These are phyloP conservation scores for Auanema sp. DNA, from an alignment of 2,888 invertebrate species.

Conservation along the genomic window DNA sequence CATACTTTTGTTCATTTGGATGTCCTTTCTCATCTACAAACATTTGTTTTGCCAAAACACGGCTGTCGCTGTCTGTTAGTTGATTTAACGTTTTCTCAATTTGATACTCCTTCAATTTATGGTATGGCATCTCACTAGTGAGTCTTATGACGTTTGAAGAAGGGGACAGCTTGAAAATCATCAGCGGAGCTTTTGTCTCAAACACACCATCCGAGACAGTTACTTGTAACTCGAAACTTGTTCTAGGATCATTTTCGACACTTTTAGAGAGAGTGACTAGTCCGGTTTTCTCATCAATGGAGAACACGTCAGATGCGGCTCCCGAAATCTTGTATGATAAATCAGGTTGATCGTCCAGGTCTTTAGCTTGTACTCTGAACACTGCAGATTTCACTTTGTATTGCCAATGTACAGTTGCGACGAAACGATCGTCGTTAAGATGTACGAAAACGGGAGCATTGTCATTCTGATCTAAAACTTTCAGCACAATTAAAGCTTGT, in stretches of 20 bases:
- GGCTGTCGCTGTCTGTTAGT: slow-evolving; percentile 37
- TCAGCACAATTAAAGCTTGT: slow-evolving; percentile 55
- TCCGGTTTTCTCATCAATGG: slow-evolving; percentile 46
- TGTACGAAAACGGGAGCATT: slow-evolving; percentile 52
- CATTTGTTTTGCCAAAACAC: slow-evolving; percentile 50
- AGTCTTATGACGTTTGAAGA: slow-evolving; percentile 53
- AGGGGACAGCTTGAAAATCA: slow-evolving; percentile 50
- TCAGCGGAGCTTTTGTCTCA: slow-evolving; percentile 1
- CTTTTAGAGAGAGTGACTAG: slow-evolving; percentile 34
- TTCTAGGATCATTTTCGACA: slow-evolving; percentile 27
- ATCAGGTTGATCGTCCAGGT: slow-evolving; percentile 41
- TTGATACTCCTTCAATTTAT: slow-evolving; percentile 41
- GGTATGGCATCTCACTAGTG: slow-evolving; percentile 35
- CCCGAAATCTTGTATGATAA: slow-evolving; percentile 38
- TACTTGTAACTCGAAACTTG: slow-evolving; percentile 38
- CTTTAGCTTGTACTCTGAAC: slow-evolving; percentile 42
- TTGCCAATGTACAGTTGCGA: slow-evolving; percentile 54
- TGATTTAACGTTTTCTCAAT: slow-evolving; percentile 39
- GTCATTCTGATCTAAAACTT: slow-evolving; percentile 60
- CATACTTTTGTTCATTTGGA: slow-evolving; percentile 3
- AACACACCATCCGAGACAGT: slow-evolving; percentile 46
- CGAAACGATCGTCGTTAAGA: slow-evolving; percentile 40
- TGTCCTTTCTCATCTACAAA: slow-evolving; percentile 41
- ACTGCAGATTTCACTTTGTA: slow-evolving; percentile 39
- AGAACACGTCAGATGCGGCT: slow-evolving; percentile 36